Evolutionary conservation across 2,888 invertebrate species (phyloP).

Genomic region (Synergus gifuensis): DNA sequence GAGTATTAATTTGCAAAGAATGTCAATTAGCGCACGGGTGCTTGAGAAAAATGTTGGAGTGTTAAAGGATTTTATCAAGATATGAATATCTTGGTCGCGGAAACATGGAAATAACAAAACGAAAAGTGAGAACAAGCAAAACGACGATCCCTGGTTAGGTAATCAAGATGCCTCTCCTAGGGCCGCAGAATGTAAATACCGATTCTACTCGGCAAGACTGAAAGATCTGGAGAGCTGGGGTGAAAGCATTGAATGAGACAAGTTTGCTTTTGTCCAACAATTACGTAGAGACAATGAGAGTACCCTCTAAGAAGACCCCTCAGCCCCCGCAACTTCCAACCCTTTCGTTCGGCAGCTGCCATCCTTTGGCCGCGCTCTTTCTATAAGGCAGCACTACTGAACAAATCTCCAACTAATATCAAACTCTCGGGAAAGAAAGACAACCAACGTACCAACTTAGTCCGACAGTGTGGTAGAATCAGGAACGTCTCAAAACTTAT

Average conservation of each 20-base stretch:
- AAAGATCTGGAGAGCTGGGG: constrained; percentile 43
- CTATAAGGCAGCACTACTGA: constrained; percentile 43
- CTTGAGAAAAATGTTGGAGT: constrained; percentile 19
- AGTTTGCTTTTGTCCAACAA: constrained; percentile 75
- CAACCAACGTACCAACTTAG: constrained; percentile 46
- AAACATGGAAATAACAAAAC: constrained; percentile 29
- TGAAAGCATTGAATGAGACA: constrained; percentile 70
- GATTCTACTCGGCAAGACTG: constrained; percentile 45
- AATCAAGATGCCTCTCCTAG: constrained; percentile 10
- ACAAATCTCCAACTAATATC: constrained; percentile 72
- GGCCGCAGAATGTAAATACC: constrained; percentile 49
- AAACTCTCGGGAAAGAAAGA: constrained; percentile 69
- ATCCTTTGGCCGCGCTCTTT: constrained; percentile 41
- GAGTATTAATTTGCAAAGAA: constrained; percentile 5
- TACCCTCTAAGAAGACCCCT: constrained; percentile 49
- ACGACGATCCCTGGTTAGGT: constrained; percentile 14
- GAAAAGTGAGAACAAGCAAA: constrained; percentile 35
- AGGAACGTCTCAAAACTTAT: background rate
- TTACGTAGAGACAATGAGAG: constrained; percentile 73
- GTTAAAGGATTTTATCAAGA: constrained; percentile 11
- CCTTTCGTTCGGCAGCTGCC: constrained; percentile 59
- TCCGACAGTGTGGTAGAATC: background rate
- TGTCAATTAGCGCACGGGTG: constrained; percentile 14
- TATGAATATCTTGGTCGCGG: constrained; percentile 23
- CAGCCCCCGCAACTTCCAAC: constrained; percentile 37